Evolutionary conservation across 2,113 vertebrate genomes (phyloP).

Genomic region (Balaeniceps rex): DNA sequence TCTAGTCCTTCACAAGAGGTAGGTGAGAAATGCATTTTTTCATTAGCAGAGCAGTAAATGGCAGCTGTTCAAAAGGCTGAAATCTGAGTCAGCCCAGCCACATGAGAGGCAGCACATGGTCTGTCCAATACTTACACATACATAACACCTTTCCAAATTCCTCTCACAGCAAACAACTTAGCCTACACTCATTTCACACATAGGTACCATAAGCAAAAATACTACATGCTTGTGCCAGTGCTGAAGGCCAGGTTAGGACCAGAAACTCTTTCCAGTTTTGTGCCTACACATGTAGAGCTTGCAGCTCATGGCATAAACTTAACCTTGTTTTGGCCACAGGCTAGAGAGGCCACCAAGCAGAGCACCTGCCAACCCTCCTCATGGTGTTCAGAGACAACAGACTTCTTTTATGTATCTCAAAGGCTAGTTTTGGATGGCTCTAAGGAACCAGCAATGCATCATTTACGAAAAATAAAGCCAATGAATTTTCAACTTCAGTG

Average conservation of each 20-base stretch:
- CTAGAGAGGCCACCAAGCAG: not conserved
- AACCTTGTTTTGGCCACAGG: not conserved
- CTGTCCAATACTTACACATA: not conserved
- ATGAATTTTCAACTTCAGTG: not conserved
- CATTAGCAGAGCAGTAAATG: not conserved
- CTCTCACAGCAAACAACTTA: not conserved
- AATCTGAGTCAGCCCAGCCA: not conserved
- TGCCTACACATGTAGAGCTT: fast-evolving
- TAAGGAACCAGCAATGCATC: not conserved
- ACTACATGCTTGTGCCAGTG: not conserved
- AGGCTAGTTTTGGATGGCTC: not conserved
- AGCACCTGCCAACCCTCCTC: not conserved
- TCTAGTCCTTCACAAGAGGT: not conserved
- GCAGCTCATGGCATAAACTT: not conserved
- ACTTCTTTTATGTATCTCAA: not conserved
- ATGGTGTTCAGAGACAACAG: not conserved
- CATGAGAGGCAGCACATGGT: fast-evolving
- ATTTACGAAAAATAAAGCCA: not conserved
- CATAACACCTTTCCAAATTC: not conserved
- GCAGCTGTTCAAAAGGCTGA: not conserved
- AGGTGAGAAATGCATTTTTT: not conserved
- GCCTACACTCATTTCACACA: not conserved
- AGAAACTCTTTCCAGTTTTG: not conserved
- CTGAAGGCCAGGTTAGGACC: not conserved
- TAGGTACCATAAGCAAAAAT: not conserved